phyloP scores from a whole-genome alignment of 2,888 invertebrate genomes.

The Danaus chrysippus region DNA sequence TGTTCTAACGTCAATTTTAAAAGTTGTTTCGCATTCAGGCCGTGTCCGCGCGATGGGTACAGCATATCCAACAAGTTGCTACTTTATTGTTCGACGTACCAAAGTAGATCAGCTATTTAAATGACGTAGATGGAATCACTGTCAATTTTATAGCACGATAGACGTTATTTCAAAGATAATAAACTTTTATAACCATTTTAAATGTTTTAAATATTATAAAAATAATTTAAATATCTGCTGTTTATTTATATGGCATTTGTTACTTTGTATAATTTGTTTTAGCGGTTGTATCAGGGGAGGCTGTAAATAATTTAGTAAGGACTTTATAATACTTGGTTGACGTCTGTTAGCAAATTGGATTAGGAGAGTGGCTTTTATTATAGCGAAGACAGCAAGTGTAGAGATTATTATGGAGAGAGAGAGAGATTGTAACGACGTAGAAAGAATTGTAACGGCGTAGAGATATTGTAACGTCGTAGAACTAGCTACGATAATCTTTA shows the following conservation, averaged over 20 bases:
- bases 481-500: too few relatives aligned
- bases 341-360: slow-evolving; percentile 68
- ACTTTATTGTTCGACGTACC: slow-evolving; percentile 60
- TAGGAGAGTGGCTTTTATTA: slow-evolving; percentile 69
- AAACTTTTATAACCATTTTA: background rate
- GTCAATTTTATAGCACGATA: slow-evolving; percentile 57
- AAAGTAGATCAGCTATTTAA: slow-evolving; percentile 69
- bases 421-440: slow-evolving; percentile 6
- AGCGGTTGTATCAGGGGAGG: slow-evolving; percentile 36
- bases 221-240: background rate
- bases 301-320: slow-evolving; percentile 58
- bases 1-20: slow-evolving; percentile 39
- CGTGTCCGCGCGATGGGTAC: slow-evolving; percentile 49
- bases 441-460: background rate
- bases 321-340: slow-evolving; percentile 63
- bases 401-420: slow-evolving; percentile 48
- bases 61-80: slow-evolving; percentile 56
- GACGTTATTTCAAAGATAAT: slow-evolving; percentile 9
- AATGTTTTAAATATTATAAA: background rate
- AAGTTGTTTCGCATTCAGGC: slow-evolving; percentile 50
- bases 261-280: slow-evolving; percentile 22
- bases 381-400: slow-evolving; percentile 61
- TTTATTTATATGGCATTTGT: slow-evolving; percentile 11
- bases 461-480: too few relatives aligned
- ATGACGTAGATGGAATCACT: slow-evolving; percentile 62